A percentile compares a stretch with the other conserved stretches of the same genome.
These are phyloP conservation scores for zebrafish (Danio rerio) DNA, from an alignment of 2,113 vertebrate genomes.

Conservation along the genomic window GRCz12tu NC_133183.1:50988001-50988500, in stretches of 20 bases:
- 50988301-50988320: constrained; percentile 30
- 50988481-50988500: not conserved
- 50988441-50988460: not conserved
- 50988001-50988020: no score
- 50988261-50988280: not conserved
- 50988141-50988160: no score
- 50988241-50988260: not conserved
- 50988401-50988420: not conserved
- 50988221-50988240: constrained; percentile 12
- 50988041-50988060: no score
- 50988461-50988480: not conserved
- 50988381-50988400: constrained; percentile 22
- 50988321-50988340: not conserved
- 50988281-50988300: constrained; percentile 1
- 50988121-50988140: no score
- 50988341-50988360: constrained; percentile 28
- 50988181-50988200: not conserved
- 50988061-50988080: no score
- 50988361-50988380: constrained; percentile 18
- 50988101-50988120: no score
- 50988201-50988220: constrained; percentile 7
- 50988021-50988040: no score
- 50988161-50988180: constrained; percentile 4
- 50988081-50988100: no score
- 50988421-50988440: no score